Conservation (phyloP, 2,113 vertebrate species). For the Oncorhynchus clarkii region DNA sequence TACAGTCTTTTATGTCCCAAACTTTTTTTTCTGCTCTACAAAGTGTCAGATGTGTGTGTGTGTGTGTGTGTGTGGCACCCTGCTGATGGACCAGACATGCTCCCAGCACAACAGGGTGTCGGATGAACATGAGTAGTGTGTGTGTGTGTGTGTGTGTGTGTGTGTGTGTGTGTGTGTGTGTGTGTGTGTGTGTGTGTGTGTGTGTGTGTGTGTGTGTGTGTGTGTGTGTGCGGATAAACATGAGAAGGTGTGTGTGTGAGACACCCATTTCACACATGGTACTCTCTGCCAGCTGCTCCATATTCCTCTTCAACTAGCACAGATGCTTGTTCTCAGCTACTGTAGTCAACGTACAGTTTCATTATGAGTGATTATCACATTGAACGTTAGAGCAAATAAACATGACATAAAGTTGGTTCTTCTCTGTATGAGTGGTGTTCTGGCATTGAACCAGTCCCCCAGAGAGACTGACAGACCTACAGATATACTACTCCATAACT, state of each 20-base stretch:
- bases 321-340: not conserved
- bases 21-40: not conserved
- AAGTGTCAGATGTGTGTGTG: not conserved
- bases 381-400: not conserved
- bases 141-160: too few species aligned
- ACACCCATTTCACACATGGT: not conserved
- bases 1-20: too few species aligned
- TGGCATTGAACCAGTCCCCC: not conserved
- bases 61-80: too few species aligned
- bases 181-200: too few species aligned
- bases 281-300: not conserved
- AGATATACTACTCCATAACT: not conserved
- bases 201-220: too few species aligned
- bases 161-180: too few species aligned
- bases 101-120: not conserved
- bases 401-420: not conserved
- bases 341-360: too few species aligned
- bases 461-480: not conserved
- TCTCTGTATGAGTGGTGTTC: not conserved
- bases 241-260: too few species aligned
- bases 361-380: too few species aligned
- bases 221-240: too few species aligned
- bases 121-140: not conserved
- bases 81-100: not conserved
- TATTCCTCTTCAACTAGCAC: not conserved